Evolutionary conservation across 2,797 vertebrate genomes (phyloP), one percentile per base, ranked within the genome.

Genomic region (Schizopygopsis pylzovi): DNA sequence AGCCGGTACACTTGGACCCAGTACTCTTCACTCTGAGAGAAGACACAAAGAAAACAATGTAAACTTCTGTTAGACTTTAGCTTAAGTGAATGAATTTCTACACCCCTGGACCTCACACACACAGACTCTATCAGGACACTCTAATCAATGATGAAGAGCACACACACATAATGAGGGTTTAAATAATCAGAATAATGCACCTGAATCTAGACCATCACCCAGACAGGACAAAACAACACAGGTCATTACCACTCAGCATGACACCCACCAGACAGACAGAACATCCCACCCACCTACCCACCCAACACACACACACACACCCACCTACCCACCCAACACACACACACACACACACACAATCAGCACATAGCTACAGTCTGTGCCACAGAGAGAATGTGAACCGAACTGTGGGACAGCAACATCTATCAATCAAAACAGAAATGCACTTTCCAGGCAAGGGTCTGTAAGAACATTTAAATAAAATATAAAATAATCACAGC

Each of bases 1-100:
- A 97, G 83, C 0, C 96, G 94, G 86, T 96, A 96, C 0, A 97
- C 96, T 89, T 96, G 96, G 89, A 97, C 93, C 96, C 96, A 97
- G 87, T 97, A 97, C 89, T 89, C 94, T 52, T 95, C 94, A 65
- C 89, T 89, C 90, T 91, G 85, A 87, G 65, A 82, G 81, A 33
- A 76, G 81, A 76, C 39, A 67, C 10, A 68, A 13, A 54, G 41
- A 81, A 0, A 71, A 43, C 33, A 33, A 3, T 10, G n/a, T 45
- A 49, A 89, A 79, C 22, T 65, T 79, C 5, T 81, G 28, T 39
- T 37, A 13, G 9, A 65, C 78, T 65, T 45, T 1, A 45, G 9
- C 41, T 28, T 16, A 80, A 80, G 39, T 47, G 39, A 47, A 80
- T 65, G 54, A 43, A 43, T 61, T 43, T 49, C 79, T 18, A 45